A percentile compares a stretch with the other conserved stretches of the same genome.
Evolutionary conservation across 2,888 invertebrate species (phyloP).

Genomic region (Lithophane semibrunnea): DNA sequence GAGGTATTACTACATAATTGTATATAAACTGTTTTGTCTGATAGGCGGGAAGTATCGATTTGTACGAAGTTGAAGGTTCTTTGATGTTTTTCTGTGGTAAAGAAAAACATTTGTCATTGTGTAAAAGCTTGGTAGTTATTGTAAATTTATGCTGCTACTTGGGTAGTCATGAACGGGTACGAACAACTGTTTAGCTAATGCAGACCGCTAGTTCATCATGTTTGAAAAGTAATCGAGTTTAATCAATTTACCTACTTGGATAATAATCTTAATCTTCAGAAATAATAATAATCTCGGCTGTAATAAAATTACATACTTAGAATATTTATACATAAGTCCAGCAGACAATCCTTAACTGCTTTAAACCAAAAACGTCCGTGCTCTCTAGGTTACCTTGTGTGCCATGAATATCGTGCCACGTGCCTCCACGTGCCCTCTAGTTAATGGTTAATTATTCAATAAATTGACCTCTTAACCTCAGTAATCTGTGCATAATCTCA

Average conservation of each 20-base stretch:
- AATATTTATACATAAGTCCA: background rate
- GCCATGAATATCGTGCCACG: background rate
- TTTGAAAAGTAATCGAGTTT: background rate
- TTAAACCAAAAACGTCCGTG: background rate
- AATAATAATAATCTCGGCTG: background rate
- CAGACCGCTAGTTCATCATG: background rate
- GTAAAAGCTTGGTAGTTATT: background rate
- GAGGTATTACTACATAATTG: slow-evolving; percentile 45
- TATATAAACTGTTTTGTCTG: slow-evolving; percentile 24
- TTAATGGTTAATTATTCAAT: background rate
- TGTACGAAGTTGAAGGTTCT: slow-evolving; percentile 1
- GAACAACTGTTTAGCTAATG: background rate
- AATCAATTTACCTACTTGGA: no score
- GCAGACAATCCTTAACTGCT: background rate
- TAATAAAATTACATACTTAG: background rate
- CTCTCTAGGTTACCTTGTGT: background rate
- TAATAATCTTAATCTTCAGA: background rate
- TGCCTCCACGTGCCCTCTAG: background rate
- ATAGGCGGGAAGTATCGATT: slow-evolving; percentile 24
- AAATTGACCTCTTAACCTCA: background rate
- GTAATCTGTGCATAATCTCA: slow-evolving; percentile 8
- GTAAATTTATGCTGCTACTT: background rate
- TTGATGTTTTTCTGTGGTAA: background rate
- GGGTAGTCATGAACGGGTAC: background rate
- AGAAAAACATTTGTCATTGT: background rate